Evolutionary conservation across 2,888 invertebrate genomes (phyloP).

Genomic region (Lasioglossum calceatum): DNA sequence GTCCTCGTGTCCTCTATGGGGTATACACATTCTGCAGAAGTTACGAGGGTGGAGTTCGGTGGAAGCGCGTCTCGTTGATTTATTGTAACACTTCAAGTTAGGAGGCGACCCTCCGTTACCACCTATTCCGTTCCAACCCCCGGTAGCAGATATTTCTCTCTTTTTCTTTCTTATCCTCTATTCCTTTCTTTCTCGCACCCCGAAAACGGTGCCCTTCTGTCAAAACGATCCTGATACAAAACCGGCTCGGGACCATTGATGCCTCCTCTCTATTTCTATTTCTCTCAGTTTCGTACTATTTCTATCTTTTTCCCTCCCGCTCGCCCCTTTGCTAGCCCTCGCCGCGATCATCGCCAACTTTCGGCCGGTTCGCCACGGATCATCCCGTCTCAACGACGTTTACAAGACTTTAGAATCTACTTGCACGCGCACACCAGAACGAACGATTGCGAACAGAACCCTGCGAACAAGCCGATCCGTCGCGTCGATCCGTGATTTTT

Average conservation of each 20-base stretch:
- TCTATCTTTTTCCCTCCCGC: not conserved
- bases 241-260: constrained; percentile 60
- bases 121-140: constrained; percentile 21
- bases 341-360: constrained; percentile 55
- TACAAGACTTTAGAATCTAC: constrained; percentile 26
- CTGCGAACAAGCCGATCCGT: not conserved
- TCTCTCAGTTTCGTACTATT: not conserved
- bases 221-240: constrained; percentile 60
- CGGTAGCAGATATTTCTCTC: not conserved
- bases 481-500: not conserved
- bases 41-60: constrained; percentile 75
- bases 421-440: not conserved
- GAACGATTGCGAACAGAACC: not conserved
- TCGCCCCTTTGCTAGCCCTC: constrained; percentile 46
- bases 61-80: constrained; percentile 74
- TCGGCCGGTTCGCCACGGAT: constrained; percentile 27
- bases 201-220: constrained; percentile 50
- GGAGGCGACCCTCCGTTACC: constrained; percentile 65
- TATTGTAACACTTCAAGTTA: constrained; percentile 77
- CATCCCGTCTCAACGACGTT: constrained; percentile 10
- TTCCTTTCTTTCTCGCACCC: constrained; percentile 11
- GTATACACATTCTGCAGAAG: constrained; percentile 52
- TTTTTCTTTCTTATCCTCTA: not conserved
- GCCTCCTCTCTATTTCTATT: constrained; percentile 9
- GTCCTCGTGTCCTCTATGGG: constrained; percentile 67